These are phyloP conservation scores for Anguilla marmorata DNA, from an alignment of 2,797 vertebrate species.

Conservation along the genomic window DNA sequence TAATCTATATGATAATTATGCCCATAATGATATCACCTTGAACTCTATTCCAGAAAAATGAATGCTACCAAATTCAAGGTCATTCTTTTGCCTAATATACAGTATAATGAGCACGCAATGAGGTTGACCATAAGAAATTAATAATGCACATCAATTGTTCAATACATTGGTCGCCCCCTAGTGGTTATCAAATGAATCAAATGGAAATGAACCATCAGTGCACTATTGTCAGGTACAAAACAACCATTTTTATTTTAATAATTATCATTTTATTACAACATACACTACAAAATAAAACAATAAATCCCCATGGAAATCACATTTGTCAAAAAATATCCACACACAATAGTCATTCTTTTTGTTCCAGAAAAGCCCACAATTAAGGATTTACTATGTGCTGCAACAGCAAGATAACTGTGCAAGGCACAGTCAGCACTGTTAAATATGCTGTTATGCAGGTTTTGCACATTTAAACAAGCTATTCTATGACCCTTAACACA, in stretches of 20 bases:
- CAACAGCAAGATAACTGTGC: neutral
- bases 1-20: neutral
- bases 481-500: neutral
- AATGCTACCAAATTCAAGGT: neutral
- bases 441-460: neutral
- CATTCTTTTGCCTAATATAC: neutral
- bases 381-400: constrained; percentile 5
- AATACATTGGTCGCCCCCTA: neutral
- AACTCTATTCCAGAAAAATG: neutral
- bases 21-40: neutral
- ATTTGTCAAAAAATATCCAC: neutral
- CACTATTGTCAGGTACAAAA: neutral
- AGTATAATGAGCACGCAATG: neutral
- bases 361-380: neutral
- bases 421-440: neutral
- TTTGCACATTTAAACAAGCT: neutral
- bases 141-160: neutral
- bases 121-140: neutral
- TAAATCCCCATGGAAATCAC: neutral
- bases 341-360: neutral
- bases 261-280: neutral
- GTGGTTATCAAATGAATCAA: neutral
- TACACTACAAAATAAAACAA: neutral
- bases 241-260: neutral
- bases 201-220: neutral